Conservation (phyloP, 2,888 invertebrate genomes). For the Eupithecia tripunctaria region DNA sequence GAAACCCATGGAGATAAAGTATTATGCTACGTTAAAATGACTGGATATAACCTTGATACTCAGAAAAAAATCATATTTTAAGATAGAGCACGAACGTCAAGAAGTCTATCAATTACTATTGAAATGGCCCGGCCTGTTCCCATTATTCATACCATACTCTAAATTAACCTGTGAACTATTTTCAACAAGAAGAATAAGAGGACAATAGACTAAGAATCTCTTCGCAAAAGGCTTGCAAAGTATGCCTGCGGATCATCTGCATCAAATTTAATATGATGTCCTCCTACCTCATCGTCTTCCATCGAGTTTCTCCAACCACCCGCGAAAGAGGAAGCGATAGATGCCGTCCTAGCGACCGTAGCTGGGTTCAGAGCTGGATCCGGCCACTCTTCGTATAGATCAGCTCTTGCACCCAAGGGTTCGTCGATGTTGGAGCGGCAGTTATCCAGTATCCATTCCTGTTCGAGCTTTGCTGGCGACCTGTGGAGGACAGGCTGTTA, state of each 20-base stretch:
- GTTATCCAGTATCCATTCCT: constrained; percentile 86
- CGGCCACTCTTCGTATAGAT: constrained; percentile 82
- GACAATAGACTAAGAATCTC: not conserved
- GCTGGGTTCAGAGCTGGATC: constrained; percentile 42
- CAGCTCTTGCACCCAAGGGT: constrained; percentile 80
- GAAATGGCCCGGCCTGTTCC: not conserved
- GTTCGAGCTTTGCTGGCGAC: constrained; percentile 81
- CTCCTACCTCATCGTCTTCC: not conserved
- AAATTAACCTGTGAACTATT: no score
- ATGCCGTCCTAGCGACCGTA: not conserved
- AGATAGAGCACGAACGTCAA: not conserved
- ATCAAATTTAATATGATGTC: not conserved
- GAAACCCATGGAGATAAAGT: not conserved
- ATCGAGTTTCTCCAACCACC: not conserved
- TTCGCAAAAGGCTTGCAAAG: not conserved
- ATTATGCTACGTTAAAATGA: not conserved
- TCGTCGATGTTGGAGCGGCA: constrained; percentile 86
- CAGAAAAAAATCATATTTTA: not conserved
- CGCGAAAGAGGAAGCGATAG: not conserved
- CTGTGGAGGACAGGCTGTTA: constrained; percentile 50
- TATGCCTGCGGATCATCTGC: not conserved
- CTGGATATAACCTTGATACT: no score
- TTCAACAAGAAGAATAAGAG: no score
- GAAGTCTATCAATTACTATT: not conserved
- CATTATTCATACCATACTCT: not conserved